Evolutionary conservation across 2,888 invertebrate genomes (phyloP), one percentile per base, ranked within the genome.

Genomic region (Hesperia comma): DNA sequence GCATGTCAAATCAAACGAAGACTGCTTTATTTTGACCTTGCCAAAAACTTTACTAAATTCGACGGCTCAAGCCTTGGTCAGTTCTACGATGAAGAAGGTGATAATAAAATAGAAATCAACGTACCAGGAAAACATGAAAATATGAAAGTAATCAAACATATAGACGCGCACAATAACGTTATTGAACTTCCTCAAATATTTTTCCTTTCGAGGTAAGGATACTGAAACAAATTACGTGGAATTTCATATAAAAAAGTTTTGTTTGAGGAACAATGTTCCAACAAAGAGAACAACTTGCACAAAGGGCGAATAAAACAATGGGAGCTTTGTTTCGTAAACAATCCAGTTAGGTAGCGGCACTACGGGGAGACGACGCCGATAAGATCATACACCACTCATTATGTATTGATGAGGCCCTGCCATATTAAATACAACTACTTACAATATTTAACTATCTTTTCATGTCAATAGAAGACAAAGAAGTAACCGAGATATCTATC

Each of bases 261-360:
- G 17, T 41, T 62, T 53, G 53, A 37, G 55, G 55, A 56, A 63
- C 63, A 56, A 61, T 53, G 51, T 61, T 19, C 15, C 37, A 56
- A 63, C 63, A 63, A 63, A 64, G 63, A 54, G 63, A 64, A 51
- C 61, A 56, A 56, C 51, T 33, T 51, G n/a, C 40, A 61, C 55
- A 67, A 67, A 61, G 58, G 66, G 56, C 68, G 69, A 68, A 57
- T 67, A 69, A 70, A 70, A 67, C 67, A 68, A 60, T 61, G 51
- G 60, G 17, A 40, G 56, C 62, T 69, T 69, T 72, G 70, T 69
- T 64, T 68, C 57, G 69, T 63, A 70, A 73, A 74, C 70, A 75
- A 72, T 68, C 71, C 70, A 71, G 71, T 69, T 68, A 71, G 72
- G 51, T 26, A 51, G 21, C 26, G 14, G 51, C 21, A 21, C 51